phyloP scores from a whole-genome alignment of 2,113 vertebrate genomes.

The Xiphophorus couchianus region DNA sequence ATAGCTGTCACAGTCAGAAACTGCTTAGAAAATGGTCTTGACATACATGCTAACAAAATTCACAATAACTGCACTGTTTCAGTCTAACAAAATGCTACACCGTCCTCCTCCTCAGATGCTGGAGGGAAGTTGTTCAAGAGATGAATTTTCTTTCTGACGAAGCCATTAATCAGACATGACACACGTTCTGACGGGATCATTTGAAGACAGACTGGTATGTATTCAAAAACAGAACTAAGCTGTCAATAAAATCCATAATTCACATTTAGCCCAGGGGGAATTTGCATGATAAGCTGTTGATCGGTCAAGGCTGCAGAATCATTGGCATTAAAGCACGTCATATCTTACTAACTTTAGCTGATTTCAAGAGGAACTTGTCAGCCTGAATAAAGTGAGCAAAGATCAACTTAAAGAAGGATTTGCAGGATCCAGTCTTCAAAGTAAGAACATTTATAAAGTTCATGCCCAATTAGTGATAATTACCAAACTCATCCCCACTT shows the following conservation, averaged over 20 bases:
- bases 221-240: background rate
- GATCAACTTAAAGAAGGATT: background rate
- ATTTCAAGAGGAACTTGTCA: background rate
- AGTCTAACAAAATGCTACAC: background rate
- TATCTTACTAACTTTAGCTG: background rate
- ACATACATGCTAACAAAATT: background rate
- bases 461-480: too few species aligned
- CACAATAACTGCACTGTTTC: background rate
- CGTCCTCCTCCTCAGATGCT: constrained; percentile 3
- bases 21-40: background rate
- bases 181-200: constrained; percentile 14
- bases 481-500: too few species aligned
- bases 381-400: background rate
- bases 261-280: background rate
- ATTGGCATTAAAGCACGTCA: background rate
- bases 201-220: background rate
- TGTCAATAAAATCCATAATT: background rate
- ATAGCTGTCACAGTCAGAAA: background rate
- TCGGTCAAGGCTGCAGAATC: background rate
- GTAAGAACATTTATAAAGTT: too few species aligned
- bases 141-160: constrained; percentile 16
- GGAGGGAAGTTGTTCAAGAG: background rate
- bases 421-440: too few species aligned
- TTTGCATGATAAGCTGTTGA: background rate
- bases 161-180: constrained; percentile 44